A percentile compares a stretch with the other conserved stretches of the same genome.
phyloP scores from a whole-genome alignment of 2,797 vertebrate genomes.

The Enteromius unitaeniatus region DNA sequence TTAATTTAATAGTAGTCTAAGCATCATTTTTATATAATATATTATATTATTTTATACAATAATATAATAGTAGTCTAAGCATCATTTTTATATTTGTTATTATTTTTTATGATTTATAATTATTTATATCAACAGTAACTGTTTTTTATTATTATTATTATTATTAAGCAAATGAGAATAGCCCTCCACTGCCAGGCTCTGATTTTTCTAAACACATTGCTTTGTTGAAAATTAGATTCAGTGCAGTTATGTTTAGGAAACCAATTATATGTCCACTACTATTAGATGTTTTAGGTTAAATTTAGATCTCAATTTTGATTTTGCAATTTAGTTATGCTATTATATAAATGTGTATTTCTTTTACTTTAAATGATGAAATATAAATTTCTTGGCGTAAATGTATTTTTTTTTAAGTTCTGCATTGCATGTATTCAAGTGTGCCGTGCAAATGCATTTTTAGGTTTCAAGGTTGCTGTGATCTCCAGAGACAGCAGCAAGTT shows the following conservation, averaged over 20 bases:
- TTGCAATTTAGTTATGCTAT: background rate
- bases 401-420: background rate
- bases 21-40: background rate
- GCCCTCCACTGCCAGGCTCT: background rate
- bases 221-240: background rate
- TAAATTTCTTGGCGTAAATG: background rate
- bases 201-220: background rate
- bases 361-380: background rate
- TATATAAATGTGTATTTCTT: background rate
- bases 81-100: background rate
- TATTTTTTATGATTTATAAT: background rate
- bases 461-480: constrained; percentile 84
- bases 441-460: constrained; percentile 60
- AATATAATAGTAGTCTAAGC: background rate
- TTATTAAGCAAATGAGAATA: background rate
- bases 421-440: background rate
- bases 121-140: background rate
- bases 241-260: background rate
- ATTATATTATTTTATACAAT: no score
- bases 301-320: background rate
- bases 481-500: constrained; percentile 79
- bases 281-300: background rate
- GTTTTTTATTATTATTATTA: background rate
- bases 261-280: background rate
- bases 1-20: background rate